These are phyloP conservation scores for Pammene aurita DNA, from an alignment of 2,888 invertebrate genomes.

Conservation along the genomic window DNA sequence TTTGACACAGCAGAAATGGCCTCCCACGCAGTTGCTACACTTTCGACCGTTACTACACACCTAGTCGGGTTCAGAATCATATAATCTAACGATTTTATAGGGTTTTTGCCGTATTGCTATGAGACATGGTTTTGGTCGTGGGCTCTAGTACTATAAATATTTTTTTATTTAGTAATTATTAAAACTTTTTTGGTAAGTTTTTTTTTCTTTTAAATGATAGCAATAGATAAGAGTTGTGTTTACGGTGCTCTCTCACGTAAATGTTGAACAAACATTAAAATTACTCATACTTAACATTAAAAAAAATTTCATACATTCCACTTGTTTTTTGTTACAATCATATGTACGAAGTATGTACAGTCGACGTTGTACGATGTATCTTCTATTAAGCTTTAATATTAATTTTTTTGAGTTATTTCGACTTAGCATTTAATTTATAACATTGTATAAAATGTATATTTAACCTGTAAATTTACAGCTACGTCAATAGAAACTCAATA, in stretches of 20 bases:
- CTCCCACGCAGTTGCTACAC: too few species aligned
- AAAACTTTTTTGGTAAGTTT: too few species aligned
- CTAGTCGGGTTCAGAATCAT: too few species aligned
- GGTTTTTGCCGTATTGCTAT: too few species aligned
- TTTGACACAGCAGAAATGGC: too few species aligned
- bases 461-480: not conserved
- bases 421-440: not conserved
- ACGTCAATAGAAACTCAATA: slow-evolving; percentile 7
- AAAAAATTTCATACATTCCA: slow-evolving; percentile 14
- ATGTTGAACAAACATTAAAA: not conserved
- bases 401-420: not conserved
- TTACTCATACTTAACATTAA: not conserved
- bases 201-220: not conserved
- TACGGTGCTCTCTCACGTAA: not conserved
- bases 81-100: too few species aligned
- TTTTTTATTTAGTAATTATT: not conserved
- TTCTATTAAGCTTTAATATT: slow-evolving; percentile 23
- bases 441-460: slow-evolving; percentile 8
- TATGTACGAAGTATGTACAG: too few species aligned
- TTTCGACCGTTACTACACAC: too few species aligned
- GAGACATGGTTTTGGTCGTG: too few species aligned
- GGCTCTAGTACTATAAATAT: too few species aligned
- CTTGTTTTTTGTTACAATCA: not conserved
- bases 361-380: not conserved
- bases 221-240: not conserved